Percentiles rank a stretch among this genome's conserved stretches.
Conservation (phyloP, 2,797 vertebrate species). For the Botia almorhae region DNA sequence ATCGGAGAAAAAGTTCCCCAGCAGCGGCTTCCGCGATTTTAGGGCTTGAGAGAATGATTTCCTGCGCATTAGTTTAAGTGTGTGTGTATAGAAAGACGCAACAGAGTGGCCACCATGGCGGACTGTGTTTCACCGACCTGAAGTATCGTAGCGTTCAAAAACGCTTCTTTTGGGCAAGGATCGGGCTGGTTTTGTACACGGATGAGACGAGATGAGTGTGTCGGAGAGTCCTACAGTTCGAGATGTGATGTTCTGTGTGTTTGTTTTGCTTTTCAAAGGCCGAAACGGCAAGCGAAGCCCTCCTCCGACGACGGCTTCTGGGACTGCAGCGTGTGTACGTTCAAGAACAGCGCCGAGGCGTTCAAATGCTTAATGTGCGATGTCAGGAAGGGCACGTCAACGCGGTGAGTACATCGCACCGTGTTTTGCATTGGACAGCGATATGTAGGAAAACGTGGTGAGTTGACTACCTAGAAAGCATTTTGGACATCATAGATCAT, state of each 20-base stretch:
- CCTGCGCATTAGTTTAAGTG: slow-evolving; percentile 42
- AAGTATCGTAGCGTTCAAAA: slow-evolving; percentile 72
- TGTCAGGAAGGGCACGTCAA: slow-evolving; percentile 99
- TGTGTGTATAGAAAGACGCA: slow-evolving; percentile 61
- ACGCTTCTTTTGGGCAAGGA: slow-evolving; percentile 67
- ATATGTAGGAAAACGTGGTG: background rate
- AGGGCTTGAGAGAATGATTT: slow-evolving; percentile 60
- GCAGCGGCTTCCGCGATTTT: slow-evolving; percentile 49
- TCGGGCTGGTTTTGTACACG: slow-evolving; percentile 68
- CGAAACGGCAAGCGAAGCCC: slow-evolving; percentile 98
- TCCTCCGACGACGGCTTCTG: slow-evolving; percentile 96
- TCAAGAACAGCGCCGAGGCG: slow-evolving; percentile 98
- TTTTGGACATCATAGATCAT: too few relatives aligned
- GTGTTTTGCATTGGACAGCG: background rate
- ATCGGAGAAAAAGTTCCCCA: slow-evolving; percentile 43
- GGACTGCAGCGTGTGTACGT: slow-evolving; percentile 99
- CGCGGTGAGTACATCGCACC: slow-evolving; percentile 87
- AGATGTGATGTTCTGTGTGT: slow-evolving; percentile 50
- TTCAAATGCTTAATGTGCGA: slow-evolving; percentile 99
- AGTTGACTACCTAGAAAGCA: background rate
- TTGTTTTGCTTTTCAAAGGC: slow-evolving; percentile 80
- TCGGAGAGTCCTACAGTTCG: slow-evolving; percentile 26
- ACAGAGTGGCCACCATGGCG: slow-evolving; percentile 84
- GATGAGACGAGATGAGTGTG: slow-evolving; percentile 41
- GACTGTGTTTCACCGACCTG: slow-evolving; percentile 70